Conservation (phyloP, 2,113 vertebrate species). For the Dinomys branickii region DNA sequence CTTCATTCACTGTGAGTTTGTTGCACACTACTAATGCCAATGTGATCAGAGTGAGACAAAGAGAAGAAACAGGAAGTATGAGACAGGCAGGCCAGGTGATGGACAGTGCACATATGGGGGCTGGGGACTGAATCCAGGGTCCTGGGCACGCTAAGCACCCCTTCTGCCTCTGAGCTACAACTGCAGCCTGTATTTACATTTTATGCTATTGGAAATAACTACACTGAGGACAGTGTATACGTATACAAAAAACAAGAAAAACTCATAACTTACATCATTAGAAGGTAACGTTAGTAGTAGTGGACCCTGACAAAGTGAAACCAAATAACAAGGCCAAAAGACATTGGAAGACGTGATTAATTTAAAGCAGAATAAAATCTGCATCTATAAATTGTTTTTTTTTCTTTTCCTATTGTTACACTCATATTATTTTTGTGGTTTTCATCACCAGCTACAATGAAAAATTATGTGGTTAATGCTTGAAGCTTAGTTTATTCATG, state of each 20-base stretch:
- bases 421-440: background rate
- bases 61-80: background rate
- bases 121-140: background rate
- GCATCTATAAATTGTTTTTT: background rate
- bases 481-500: background rate
- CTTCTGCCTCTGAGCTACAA: background rate
- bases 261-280: background rate
- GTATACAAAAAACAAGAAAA: background rate
- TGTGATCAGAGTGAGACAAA: background rate
- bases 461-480: background rate
- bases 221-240: background rate
- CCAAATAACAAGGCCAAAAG: background rate
- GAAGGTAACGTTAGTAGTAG: conserved; percentile 19
- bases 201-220: background rate
- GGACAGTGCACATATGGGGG: too few species aligned
- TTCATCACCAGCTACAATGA: background rate
- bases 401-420: background rate
- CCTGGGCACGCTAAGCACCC: background rate
- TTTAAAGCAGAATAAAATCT: conserved; percentile 6
- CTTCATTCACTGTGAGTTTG: background rate
- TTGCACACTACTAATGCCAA: background rate
- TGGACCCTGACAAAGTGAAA: background rate
- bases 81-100: background rate
- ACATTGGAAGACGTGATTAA: background rate
- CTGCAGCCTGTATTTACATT: background rate